Conservation (phyloP, 2,113 vertebrate species). For the Microcebus ravelobensis region DNA sequence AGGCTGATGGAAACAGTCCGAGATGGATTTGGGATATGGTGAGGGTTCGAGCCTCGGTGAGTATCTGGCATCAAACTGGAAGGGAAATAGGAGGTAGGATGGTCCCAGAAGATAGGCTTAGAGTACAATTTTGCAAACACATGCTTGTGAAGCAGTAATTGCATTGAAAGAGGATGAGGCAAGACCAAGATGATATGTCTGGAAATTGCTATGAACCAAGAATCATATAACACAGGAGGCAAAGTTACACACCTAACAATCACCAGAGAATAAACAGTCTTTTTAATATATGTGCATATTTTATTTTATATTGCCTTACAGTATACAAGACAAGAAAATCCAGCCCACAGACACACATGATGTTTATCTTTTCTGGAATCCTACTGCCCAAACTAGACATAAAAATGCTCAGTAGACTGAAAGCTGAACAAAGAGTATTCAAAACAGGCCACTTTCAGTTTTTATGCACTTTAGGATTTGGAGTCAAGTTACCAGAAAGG, state of each 20-base stretch:
- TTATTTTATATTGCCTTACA: background rate
- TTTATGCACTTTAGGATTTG: background rate
- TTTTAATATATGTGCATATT: background rate
- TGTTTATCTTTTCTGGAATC: background rate
- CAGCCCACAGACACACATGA: background rate
- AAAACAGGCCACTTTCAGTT: background rate
- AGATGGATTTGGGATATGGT: background rate
- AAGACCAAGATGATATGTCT: background rate
- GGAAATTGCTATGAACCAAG: background rate
- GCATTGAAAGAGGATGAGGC: background rate
- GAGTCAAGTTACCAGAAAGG: background rate
- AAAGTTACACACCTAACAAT: background rate
- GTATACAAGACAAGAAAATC: background rate
- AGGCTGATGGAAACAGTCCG: background rate
- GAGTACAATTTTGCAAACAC: background rate
- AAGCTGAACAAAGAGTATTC: background rate
- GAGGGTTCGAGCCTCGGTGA: background rate
- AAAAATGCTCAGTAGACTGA: background rate
- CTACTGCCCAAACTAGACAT: background rate
- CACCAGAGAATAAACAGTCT: background rate
- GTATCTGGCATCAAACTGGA: background rate
- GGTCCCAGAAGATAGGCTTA: background rate
- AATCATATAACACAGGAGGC: background rate
- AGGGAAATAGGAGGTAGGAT: background rate
- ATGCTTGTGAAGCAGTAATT: background rate